Evolutionary conservation across 2,888 invertebrate genomes (phyloP).

Genomic region (Congeria kusceri): DNA sequence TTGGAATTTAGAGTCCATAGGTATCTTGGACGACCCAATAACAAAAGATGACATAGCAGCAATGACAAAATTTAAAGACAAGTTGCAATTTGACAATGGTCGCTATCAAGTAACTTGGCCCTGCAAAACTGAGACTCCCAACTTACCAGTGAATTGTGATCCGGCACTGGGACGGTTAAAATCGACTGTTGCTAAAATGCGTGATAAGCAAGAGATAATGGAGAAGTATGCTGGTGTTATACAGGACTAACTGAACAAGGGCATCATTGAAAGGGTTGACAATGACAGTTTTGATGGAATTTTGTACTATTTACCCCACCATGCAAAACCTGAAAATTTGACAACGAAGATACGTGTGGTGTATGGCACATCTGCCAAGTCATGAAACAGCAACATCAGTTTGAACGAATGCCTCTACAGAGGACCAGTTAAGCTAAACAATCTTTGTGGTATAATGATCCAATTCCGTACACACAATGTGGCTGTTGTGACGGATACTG

Average conservation of each 20-base stretch:
- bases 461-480: conserved; percentile 12
- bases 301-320: conserved; percentile 37
- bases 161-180: conserved; percentile 27
- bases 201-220: conserved; percentile 11
- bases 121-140: conserved; percentile 35
- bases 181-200: conserved; percentile 10
- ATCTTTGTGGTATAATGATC: conserved; percentile 17
- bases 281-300: not conserved
- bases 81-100: conserved; percentile 24
- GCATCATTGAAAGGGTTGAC: conserved; percentile 30
- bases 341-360: conserved; percentile 35
- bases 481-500: not conserved
- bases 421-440: conserved; percentile 22
- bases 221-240: conserved; percentile 29
- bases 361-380: conserved; percentile 35
- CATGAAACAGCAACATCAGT: conserved; percentile 22
- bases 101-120: conserved; percentile 35
- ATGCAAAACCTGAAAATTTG: conserved; percentile 25
- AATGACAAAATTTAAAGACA: conserved; percentile 30
- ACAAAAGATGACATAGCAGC: conserved; percentile 11
- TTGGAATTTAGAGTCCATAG: not conserved
- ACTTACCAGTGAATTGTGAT: conserved; percentile 33
- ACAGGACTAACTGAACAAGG: conserved; percentile 20
- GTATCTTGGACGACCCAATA: no score
- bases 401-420: conserved; percentile 36